Conservation (phyloP, 2,797 vertebrate genomes). For the Eulemur coronatus region DNA sequence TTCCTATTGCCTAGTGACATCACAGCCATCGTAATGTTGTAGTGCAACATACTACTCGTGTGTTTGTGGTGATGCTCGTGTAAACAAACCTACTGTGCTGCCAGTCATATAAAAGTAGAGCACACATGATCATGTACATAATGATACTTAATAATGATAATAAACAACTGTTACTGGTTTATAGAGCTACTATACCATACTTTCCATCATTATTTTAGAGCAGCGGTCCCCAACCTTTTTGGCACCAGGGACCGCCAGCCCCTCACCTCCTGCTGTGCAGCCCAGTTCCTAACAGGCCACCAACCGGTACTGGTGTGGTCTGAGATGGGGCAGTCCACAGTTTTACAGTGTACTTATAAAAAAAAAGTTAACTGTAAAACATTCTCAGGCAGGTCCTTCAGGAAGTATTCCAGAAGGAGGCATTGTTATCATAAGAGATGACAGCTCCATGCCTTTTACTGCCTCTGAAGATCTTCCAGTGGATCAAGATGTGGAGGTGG, state of each 20-base stretch:
- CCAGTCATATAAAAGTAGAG: not conserved
- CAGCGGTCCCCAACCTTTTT: too few relatives aligned
- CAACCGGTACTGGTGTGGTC: too few relatives aligned
- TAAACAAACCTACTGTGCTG: not conserved
- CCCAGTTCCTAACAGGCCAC: too few relatives aligned
- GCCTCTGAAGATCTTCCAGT: not conserved
- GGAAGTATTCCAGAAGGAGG: not conserved
- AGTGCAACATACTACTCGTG: fast-evolving
- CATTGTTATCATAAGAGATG: not conserved
- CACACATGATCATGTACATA: not conserved
- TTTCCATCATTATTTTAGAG: not conserved
- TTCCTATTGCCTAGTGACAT: not conserved
- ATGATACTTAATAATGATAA: not conserved
- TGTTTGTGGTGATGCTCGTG: not conserved
- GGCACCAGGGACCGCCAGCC: too few relatives aligned
- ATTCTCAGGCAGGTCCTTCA: not conserved
- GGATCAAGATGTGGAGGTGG: not conserved
- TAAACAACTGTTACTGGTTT: not conserved
- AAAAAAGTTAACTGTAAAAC: not conserved
- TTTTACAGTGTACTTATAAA: not conserved
- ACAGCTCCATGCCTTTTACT: not conserved
- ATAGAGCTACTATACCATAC: not conserved
- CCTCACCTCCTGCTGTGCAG: too few relatives aligned
- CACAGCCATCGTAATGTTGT: not conserved
- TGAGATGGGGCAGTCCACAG: too few relatives aligned